phyloP scores from a whole-genome alignment of 2,888 invertebrate genomes.

The Chrysolina haemoptera region DNA sequence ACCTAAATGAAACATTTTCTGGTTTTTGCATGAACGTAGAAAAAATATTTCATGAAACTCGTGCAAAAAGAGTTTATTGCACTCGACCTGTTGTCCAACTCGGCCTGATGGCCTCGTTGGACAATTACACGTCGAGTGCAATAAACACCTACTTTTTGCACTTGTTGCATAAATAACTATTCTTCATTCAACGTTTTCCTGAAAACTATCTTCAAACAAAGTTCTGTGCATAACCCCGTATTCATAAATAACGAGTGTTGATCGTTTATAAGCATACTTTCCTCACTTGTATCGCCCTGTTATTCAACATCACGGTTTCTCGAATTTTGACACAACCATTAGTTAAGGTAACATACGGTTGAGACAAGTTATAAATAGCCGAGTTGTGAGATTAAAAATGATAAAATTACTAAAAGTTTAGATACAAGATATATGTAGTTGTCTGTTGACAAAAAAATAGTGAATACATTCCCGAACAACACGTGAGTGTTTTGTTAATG shows the following conservation, averaged over 20 bases:
- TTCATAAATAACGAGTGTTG: not conserved
- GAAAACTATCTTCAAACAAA: not conserved
- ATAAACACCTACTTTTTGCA: no score
- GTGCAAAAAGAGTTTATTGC: no score
- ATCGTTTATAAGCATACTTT: not conserved
- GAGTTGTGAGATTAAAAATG: slow-evolving; percentile 50
- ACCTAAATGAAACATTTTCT: no score
- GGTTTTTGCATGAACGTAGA: no score
- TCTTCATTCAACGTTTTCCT: no score
- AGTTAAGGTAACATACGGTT: slow-evolving; percentile 63
- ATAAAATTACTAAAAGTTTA: slow-evolving; percentile 51
- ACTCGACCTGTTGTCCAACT: no score
- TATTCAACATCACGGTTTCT: slow-evolving; percentile 45
- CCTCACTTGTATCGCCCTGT: slow-evolving; percentile 36
- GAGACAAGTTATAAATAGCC: slow-evolving; percentile 63
- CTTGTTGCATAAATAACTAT: no score
- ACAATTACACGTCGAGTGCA: no score
- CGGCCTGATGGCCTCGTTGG: no score
- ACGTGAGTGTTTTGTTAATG: slow-evolving; percentile 42
- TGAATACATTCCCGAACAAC: slow-evolving; percentile 42
- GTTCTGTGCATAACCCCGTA: not conserved
- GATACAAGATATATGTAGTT: slow-evolving; percentile 51
- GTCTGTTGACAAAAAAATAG: slow-evolving; percentile 44
- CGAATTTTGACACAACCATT: slow-evolving; percentile 57
- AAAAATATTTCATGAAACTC: no score